These are phyloP conservation scores for Electrona antarctica DNA, from an alignment of 2,113 vertebrate species.

Conservation along the genomic window DNA sequence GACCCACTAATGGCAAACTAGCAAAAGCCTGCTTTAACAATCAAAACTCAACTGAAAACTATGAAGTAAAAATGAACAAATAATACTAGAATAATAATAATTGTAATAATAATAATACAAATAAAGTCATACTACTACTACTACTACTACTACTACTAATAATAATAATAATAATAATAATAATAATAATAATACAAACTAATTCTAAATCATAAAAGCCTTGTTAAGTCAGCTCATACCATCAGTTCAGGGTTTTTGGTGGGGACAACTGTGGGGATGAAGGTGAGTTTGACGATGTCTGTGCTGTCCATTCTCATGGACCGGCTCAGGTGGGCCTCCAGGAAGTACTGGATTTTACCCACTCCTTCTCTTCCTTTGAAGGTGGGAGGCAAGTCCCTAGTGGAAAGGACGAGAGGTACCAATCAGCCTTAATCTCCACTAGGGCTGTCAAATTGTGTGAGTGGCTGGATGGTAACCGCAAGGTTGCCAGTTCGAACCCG, in stretches of 20 bases:
- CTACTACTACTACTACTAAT: background rate
- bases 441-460: too few species aligned
- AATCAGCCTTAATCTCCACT: too few species aligned
- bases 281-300: constrained; percentile 55
- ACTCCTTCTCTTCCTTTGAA: too few species aligned
- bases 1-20: too few species aligned
- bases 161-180: background rate
- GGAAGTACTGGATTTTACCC: constrained; percentile 66
- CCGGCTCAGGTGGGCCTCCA: constrained; percentile 68
- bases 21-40: background rate
- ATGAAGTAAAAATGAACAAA: background rate
- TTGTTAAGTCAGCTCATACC: constrained; percentile 43
- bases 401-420: background rate
- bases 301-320: constrained; percentile 65
- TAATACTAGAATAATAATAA: too few species aligned
- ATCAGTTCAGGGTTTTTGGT: constrained; percentile 32
- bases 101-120: too few species aligned
- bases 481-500: too few species aligned
- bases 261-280: constrained; percentile 38
- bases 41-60: background rate
- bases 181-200: background rate
- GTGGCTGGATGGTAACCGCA: too few species aligned
- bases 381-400: constrained; percentile 69
- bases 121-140: too few species aligned
- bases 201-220: background rate